Base-by-base conservation (phyloP, 2,888 invertebrate species). In the Empis stercorea region DNA sequence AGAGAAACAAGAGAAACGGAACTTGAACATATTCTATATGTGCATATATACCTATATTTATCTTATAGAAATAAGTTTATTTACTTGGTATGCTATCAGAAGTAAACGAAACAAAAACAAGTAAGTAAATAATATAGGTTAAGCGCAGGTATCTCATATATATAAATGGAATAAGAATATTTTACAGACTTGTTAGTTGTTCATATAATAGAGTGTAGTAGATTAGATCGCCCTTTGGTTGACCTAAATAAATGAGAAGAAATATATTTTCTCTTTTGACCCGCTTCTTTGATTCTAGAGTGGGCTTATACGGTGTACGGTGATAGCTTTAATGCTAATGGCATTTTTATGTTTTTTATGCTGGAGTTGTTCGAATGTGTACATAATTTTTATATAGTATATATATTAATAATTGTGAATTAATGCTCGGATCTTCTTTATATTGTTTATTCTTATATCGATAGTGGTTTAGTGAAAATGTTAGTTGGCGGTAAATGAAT, bases 211-310 rank as follows among this genome's bases (percentile, higher is more conserved):
- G 5, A 27, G 23, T 27, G 23, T 20, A 20, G 20, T 4, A 20
- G 3, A 4, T 20, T 23, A 23, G 11, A 40, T 40, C 40, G 40
- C 40, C 40, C 40, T 40, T 40, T 40, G 40, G 23, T 20, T 40
- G 40, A 40, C 40, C 40, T 40, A 40, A 40, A 40, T 40, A 40
- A 40, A 23, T 27, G 3, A 20, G 20, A 20, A 40, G 23, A 40
- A 40, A 40, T 10, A 40, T n/a, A 40, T 23, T 40, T 40, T 40
- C 40, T 40, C 40, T 40, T 40, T 40, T 40, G 40, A 40, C 40
- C 40, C 14, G 14, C 27, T 40, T 40, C 40, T 38, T 17, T 40
- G 40, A 27, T 40, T 40, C 40, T 40, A 14, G 20, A 40, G 40
- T 40, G 40, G 40, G 40, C 40, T 40, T 40, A 20, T 17, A 20